Conservation (phyloP, 2,888 invertebrate genomes). For the Euproctis similis region DNA sequence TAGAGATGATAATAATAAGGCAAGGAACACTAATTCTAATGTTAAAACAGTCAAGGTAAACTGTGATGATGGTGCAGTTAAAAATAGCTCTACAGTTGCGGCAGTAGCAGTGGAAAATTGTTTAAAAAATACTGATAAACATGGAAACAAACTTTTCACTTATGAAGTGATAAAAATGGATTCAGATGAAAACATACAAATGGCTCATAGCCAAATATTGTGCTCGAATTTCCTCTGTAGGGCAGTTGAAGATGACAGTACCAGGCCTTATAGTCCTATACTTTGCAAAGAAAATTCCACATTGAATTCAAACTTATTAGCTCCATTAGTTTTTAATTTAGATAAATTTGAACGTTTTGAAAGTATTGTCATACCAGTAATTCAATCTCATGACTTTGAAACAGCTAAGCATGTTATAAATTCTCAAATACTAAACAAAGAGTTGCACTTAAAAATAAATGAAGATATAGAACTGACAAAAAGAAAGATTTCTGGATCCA, state of each 20-base stretch:
- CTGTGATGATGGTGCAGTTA: too few species aligned
- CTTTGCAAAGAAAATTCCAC: conserved; percentile 26
- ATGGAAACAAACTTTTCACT: background rate
- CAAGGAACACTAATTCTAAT: conserved; percentile 4
- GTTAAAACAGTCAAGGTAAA: background rate
- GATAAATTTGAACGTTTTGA: conserved; percentile 59
- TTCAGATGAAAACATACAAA: background rate
- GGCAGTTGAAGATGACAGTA: conserved; percentile 3
- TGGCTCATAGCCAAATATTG: conserved; percentile 2
- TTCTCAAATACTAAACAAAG: conserved; percentile 45
- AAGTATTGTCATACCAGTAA: conserved; percentile 37
- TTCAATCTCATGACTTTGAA: conserved; percentile 33
- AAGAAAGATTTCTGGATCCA: conserved; percentile 19
- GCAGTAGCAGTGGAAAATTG: too few species aligned
- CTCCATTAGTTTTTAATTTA: conserved; percentile 39
- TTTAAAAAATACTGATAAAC: background rate
- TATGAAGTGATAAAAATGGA: background rate
- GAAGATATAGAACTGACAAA: conserved; percentile 16
- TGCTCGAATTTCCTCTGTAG: conserved; percentile 6
- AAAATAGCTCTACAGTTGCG: too few species aligned
- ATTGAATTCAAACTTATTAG: conserved; percentile 5
- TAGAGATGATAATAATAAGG: background rate
- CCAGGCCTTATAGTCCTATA: conserved; percentile 37
- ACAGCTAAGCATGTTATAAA: conserved; percentile 43
- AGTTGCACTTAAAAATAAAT: conserved; percentile 31